phyloP scores from a whole-genome alignment of 1,140 invertebrate species.

The Zophobas morio region DNA sequence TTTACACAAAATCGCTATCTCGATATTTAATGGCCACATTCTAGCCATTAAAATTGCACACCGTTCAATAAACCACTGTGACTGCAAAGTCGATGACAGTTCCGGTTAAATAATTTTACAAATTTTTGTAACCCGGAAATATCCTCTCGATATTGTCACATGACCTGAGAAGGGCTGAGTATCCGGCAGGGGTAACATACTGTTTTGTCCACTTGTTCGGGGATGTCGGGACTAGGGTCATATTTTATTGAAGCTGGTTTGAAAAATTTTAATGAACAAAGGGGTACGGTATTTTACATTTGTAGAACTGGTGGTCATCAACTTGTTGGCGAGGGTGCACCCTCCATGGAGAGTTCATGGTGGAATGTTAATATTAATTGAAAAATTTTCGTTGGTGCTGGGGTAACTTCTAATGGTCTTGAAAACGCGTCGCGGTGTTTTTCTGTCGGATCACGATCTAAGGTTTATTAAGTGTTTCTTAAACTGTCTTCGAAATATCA shows the following conservation, averaged over 20 bases:
- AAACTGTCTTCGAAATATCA: no score
- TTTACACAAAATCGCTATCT: no score
- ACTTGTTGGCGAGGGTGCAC: neutral
- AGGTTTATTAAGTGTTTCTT: no score
- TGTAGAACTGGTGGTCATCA: neutral
- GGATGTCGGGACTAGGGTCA: constrained; percentile 1
- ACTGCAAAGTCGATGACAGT: no score
- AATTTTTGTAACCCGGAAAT: neutral
- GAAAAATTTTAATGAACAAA: constrained; percentile 30
- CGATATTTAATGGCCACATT: no score
- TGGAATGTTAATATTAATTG: neutral
- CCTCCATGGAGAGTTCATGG: neutral
- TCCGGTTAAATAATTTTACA: no score
- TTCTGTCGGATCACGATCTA: no score
- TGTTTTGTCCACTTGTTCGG: constrained; percentile 14
- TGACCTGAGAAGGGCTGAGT: constrained; percentile 18
- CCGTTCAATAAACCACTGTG: no score
- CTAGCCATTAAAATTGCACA: no score
- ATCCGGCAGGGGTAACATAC: constrained; percentile 2
- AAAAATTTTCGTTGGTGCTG: neutral
- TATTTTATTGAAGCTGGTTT: constrained; percentile 22
- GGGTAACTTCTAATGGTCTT: no score
- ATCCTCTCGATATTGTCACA: constrained; percentile 12
- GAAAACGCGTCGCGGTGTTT: no score
- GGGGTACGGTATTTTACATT: constrained; percentile 12